Evolutionary conservation across 2,113 vertebrate species (phyloP).

Genomic region (Marmota flaviventris): DNA sequence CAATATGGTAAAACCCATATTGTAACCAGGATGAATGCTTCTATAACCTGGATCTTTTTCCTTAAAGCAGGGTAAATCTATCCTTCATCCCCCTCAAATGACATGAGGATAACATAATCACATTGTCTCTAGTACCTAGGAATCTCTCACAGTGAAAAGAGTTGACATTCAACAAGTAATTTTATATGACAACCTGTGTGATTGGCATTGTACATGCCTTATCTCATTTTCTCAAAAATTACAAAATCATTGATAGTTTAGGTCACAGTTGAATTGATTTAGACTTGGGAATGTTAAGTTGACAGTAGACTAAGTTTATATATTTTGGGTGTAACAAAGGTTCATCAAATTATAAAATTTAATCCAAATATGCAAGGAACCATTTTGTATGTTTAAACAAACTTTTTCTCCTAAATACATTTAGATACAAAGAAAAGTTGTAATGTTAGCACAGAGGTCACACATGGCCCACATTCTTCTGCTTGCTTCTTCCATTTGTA

Average conservation of each 20-base stretch:
- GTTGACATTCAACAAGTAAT: background rate
- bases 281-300: background rate
- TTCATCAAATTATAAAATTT: background rate
- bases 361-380: background rate
- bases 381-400: background rate
- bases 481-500: background rate
- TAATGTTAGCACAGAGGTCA: background rate
- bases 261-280: background rate
- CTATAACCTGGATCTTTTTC: background rate
- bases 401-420: background rate
- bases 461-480: background rate
- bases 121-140: background rate
- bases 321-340: background rate
- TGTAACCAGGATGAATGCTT: background rate
- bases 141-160: background rate
- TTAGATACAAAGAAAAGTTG: background rate
- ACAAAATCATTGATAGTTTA: background rate
- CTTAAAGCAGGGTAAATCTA: background rate
- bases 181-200: background rate
- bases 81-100: background rate
- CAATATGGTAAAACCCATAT: background rate
- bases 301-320: background rate
- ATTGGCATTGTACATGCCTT: background rate
- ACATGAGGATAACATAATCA: background rate
- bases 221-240: slow-evolving; percentile 36